Evolutionary conservation across 2,797 vertebrate genomes (phyloP).

Genomic region (Lacerta agilis): DNA sequence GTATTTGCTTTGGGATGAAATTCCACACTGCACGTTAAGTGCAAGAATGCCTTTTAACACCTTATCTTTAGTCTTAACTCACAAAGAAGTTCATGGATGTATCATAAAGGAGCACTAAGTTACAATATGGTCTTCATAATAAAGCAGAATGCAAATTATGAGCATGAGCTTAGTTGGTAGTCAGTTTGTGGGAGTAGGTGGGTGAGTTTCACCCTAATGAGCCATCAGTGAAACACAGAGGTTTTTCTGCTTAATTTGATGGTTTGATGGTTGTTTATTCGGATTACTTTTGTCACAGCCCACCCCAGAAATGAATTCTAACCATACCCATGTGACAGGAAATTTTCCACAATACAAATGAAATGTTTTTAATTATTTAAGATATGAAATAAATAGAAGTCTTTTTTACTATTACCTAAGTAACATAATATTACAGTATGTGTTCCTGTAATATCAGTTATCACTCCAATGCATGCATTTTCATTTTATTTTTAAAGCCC

Average conservation of each 20-base stretch:
- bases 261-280: neutral
- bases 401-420: neutral
- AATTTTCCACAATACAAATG: neutral
- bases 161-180: neutral
- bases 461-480: neutral
- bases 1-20: neutral
- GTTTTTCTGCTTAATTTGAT: neutral
- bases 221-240: neutral
- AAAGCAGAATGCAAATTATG: constrained; percentile 29
- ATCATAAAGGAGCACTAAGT: constrained; percentile 15
- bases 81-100: neutral
- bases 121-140: neutral
- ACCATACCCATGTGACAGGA: neutral
- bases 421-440: neutral
- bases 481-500: neutral
- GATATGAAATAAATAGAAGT: neutral
- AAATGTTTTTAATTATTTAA: neutral
- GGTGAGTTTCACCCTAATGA: neutral
- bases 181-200: neutral
- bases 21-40: neutral
- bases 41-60: neutral
- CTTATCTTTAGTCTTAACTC: neutral
- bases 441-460: too few species aligned
- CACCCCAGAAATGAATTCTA: neutral
- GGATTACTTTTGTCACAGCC: neutral